phyloP scores from a whole-genome alignment of 2,113 vertebrate genomes.

The Gymnorhina tibicen region DNA sequence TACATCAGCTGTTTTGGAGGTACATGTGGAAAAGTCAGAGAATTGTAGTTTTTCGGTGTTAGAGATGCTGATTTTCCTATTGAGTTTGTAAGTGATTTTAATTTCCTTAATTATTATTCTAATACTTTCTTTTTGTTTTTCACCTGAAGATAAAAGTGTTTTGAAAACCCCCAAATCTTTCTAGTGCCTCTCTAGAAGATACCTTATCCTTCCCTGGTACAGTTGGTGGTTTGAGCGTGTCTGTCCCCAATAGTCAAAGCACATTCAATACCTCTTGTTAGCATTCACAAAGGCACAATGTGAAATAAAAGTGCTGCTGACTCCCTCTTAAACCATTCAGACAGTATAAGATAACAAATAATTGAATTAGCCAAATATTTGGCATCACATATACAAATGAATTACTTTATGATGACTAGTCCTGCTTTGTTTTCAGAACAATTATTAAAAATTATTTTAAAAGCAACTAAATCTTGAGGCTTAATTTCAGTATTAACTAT shows the following conservation, averaged over 20 bases:
- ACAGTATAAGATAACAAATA: neutral
- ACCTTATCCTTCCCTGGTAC: accelerated
- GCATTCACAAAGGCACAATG: neutral
- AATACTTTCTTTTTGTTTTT: neutral
- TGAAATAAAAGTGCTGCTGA: neutral
- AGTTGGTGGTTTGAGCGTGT: neutral
- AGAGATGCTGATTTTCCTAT: neutral
- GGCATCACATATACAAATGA: neutral
- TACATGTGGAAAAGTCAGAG: neutral
- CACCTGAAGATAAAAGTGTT: neutral
- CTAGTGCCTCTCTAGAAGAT: neutral
- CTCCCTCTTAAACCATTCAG: neutral
- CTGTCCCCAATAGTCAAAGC: neutral
- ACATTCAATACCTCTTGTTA: neutral
- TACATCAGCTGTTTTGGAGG: neutral
- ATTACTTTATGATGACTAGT: neutral
- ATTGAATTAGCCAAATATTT: neutral
- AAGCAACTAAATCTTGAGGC: neutral
- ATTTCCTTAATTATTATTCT: neutral
- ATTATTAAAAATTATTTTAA: neutral
- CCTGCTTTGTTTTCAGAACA: neutral
- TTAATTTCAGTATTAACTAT: neutral
- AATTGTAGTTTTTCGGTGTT: neutral
- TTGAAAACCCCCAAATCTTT: neutral
- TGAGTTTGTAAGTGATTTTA: neutral